Conservation (phyloP, 2,113 vertebrate genomes). For the Pedionomus torquatus region DNA sequence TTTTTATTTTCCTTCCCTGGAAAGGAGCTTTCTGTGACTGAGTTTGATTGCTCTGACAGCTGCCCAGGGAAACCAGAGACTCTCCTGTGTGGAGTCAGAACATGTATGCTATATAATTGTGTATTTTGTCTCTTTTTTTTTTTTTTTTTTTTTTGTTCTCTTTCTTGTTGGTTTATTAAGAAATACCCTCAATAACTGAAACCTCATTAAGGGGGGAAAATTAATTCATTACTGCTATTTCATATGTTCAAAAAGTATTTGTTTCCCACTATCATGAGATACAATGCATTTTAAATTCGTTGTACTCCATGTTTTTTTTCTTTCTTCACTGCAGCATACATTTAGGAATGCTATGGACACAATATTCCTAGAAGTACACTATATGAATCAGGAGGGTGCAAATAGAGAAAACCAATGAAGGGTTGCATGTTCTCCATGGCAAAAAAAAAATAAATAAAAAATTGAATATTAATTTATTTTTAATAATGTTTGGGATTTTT, state of each 20-base stretch:
- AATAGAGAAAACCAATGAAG: neutral
- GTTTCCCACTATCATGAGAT: neutral
- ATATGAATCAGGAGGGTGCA: neutral
- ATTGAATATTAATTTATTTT: neutral
- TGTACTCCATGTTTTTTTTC: neutral
- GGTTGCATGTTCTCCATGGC: neutral
- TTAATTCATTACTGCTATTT: neutral
- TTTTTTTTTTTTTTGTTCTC: neutral
- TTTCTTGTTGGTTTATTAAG: neutral
- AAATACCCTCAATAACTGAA: neutral
- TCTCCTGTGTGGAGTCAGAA: neutral
- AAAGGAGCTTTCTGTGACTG: neutral
- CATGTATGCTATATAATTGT: neutral
- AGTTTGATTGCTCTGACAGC: slow-evolving; percentile 3
- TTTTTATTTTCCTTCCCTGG: neutral
- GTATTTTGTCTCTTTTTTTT: neutral
- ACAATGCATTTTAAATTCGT: neutral
- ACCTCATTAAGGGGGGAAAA: neutral
- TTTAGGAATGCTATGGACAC: neutral
- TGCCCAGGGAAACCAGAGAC: neutral
- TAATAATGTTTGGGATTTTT: neutral
- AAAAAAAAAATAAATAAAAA: too few relatives aligned
- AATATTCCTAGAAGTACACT: neutral
- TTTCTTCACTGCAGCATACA: neutral
- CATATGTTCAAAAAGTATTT: neutral